These are phyloP conservation scores for Venustoraphidia nigricollis DNA, from an alignment of 2,888 invertebrate genomes.

Conservation along the genomic window DNA sequence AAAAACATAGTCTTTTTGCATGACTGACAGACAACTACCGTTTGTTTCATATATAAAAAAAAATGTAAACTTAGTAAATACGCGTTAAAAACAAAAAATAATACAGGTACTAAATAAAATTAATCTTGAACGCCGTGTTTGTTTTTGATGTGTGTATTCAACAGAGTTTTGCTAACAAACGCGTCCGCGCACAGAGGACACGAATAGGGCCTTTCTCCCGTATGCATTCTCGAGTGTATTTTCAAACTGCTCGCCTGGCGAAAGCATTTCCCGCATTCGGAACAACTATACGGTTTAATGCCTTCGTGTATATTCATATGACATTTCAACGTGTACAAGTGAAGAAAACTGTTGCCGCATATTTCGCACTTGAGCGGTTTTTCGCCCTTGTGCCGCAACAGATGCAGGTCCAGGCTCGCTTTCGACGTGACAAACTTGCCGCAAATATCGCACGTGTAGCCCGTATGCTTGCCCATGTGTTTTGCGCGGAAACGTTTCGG, in stretches of 20 bases:
- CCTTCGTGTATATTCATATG: neutral
- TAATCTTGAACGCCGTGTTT: neutral
- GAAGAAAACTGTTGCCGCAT: neutral
- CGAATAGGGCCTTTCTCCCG: conserved; percentile 19
- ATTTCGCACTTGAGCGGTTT: neutral
- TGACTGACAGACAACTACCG: too few relatives aligned
- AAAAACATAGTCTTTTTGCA: too few relatives aligned
- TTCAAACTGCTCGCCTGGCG: conserved; percentile 12
- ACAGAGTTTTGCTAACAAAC: conserved; percentile 6
- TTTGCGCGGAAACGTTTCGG: conserved; percentile 7
- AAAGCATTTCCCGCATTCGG: conserved; percentile 8
- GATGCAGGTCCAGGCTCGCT: neutral
- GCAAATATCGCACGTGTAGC: neutral
- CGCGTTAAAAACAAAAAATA: too few relatives aligned
- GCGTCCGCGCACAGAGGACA: conserved; percentile 8
- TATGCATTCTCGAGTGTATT: conserved; percentile 11
- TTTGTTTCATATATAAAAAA: too few relatives aligned
- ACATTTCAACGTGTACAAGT: neutral
- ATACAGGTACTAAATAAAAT: too few relatives aligned
- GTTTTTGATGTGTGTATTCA: conserved; percentile 6
- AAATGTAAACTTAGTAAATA: too few relatives aligned
- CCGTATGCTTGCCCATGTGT: conserved; percentile 4
- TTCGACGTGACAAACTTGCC: neutral
- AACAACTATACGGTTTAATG: neutral
- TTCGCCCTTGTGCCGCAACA: neutral